Percentiles rank a stretch among this genome's conserved stretches.
Evolutionary conservation across 2,797 vertebrate species (phyloP).

Genomic region (Labroides dimidiatus): DNA sequence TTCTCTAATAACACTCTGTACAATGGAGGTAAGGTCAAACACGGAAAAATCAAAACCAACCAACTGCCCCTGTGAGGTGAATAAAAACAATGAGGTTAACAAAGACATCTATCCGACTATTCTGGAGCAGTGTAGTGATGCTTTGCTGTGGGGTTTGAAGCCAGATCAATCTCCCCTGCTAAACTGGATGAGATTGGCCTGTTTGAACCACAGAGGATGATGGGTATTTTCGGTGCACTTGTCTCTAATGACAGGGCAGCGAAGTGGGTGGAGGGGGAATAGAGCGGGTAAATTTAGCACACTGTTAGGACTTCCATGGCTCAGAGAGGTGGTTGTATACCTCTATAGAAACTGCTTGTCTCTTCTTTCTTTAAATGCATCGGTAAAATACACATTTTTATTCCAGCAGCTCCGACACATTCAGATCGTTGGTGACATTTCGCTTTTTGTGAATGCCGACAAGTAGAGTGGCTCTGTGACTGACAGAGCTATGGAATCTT

Average conservation of each 20-base stretch:
- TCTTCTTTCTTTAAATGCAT: slow-evolving; percentile 40
- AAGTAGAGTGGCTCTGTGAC: slow-evolving; percentile 40
- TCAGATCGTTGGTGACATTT: slow-evolving; percentile 56
- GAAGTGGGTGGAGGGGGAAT: slow-evolving; percentile 71
- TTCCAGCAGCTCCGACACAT: slow-evolving; percentile 35
- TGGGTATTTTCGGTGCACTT: slow-evolving; percentile 80
- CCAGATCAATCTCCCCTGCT: slow-evolving; percentile 62
- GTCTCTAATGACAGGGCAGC: slow-evolving; percentile 80
- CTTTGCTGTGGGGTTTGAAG: slow-evolving; percentile 66
- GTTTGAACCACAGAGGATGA: slow-evolving; percentile 71
- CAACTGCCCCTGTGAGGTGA: slow-evolving; percentile 48
- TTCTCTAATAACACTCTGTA: slow-evolving; percentile 52
- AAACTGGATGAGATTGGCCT: slow-evolving; percentile 70
- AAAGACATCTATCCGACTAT: slow-evolving; percentile 52
- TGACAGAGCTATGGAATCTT: slow-evolving; percentile 43
- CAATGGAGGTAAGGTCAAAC: slow-evolving; percentile 59
- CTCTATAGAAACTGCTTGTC: slow-evolving; percentile 50
- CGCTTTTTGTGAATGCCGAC: slow-evolving; percentile 45
- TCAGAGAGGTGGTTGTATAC: slow-evolving; percentile 56
- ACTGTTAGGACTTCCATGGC: slow-evolving; percentile 63
- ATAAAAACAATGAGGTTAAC: slow-evolving; percentile 65
- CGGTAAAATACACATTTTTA: slow-evolving; percentile 38
- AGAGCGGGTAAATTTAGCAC: slow-evolving; percentile 78
- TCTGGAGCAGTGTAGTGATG: slow-evolving; percentile 45
- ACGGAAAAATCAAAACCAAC: slow-evolving; percentile 45